phyloP scores from a whole-genome alignment of 2,113 vertebrate species.

The Thermophis baileyi region DNA sequence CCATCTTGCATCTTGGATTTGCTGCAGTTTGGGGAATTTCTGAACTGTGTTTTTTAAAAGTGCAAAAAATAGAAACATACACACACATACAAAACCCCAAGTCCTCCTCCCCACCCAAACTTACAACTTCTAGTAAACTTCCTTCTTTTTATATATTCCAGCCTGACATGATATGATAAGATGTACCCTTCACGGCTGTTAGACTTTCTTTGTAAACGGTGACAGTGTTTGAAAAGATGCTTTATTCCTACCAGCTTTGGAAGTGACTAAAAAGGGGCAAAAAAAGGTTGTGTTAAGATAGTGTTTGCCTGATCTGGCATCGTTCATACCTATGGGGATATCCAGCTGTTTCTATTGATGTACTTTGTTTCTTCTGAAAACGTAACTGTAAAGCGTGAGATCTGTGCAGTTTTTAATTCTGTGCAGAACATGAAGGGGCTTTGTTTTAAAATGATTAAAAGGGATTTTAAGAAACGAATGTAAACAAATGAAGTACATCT shows the following conservation, averaged over 20 bases:
- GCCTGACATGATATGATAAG: constrained; percentile 20
- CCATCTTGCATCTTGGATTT: constrained; percentile 39
- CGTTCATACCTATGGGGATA: constrained; percentile 36
- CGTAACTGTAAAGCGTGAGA: background rate
- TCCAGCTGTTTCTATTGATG: constrained; percentile 8
- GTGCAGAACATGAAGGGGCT: background rate
- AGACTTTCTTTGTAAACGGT: constrained; percentile 30
- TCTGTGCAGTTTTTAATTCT: constrained; percentile 21
- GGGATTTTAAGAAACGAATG: background rate
- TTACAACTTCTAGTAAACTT: constrained; percentile 4
- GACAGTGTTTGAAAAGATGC: constrained; percentile 33
- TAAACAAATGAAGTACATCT: background rate
- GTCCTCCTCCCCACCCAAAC: background rate
- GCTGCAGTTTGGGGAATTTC: constrained; percentile 16
- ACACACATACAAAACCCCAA: background rate
- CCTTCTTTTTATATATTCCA: constrained; percentile 37
- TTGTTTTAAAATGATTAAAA: constrained; percentile 30
- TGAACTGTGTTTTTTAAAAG: background rate
- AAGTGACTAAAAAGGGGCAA: constrained; percentile 34
- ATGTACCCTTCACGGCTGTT: constrained; percentile 23
- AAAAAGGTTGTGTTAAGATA: constrained; percentile 29
- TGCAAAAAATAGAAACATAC: constrained; percentile 14
- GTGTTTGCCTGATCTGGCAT: constrained; percentile 36
- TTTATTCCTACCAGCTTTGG: constrained; percentile 40
- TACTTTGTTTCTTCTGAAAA: constrained; percentile 30